Conservation (phyloP, 23 tunicate species). For the Diplosoma virens region DNA sequence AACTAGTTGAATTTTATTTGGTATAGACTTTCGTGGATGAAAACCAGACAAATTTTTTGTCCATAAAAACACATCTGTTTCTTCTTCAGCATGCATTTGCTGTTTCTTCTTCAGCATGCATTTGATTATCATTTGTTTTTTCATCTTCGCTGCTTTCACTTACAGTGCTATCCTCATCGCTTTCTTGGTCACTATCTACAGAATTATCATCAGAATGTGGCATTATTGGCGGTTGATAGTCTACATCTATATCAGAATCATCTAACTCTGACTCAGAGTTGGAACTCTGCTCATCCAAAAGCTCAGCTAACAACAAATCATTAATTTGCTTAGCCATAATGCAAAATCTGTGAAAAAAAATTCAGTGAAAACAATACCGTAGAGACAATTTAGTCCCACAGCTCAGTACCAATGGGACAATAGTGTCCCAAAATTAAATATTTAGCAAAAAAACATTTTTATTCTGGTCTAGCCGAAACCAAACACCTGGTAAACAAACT, state of each 20-base stretch:
- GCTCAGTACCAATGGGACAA: conserved; percentile 20
- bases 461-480: conserved; percentile 17
- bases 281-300: background rate
- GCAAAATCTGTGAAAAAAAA: background rate
- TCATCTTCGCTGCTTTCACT: too few relatives aligned
- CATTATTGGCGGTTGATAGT: too few relatives aligned
- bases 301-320: background rate
- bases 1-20: conserved; percentile 7
- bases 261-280: background rate
- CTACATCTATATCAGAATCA: too few relatives aligned
- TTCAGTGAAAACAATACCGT: conserved; percentile 14
- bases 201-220: too few relatives aligned
- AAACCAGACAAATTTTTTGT: background rate
- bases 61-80: too few relatives aligned
- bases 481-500: background rate
- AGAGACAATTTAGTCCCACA: conserved; percentile 11
- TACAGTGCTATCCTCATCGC: too few relatives aligned
- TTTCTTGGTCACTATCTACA: too few relatives aligned
- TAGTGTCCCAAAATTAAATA: conserved; percentile 19
- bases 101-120: too few relatives aligned
- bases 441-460: conserved; percentile 11
- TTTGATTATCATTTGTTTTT: too few relatives aligned
- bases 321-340: background rate
- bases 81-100: too few relatives aligned
- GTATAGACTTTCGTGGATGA: conserved; percentile 16